Conservation (phyloP, 2,888 invertebrate species). For the Watsonalla cultraria region DNA sequence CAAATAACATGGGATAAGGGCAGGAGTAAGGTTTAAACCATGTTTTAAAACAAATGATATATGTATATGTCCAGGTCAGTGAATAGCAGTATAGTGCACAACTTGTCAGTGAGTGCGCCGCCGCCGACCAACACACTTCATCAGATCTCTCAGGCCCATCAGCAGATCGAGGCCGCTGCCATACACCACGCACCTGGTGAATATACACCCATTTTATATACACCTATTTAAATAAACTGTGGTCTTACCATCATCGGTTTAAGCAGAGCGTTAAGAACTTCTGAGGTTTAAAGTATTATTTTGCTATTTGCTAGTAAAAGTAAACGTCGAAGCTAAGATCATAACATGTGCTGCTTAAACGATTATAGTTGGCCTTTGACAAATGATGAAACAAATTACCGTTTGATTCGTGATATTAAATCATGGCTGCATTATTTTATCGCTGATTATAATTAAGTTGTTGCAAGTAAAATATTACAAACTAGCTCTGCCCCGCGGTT, state of each 20-base stretch:
- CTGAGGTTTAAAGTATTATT: too few species aligned
- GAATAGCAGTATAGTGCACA: conserved; percentile 62
- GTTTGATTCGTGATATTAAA: conserved; percentile 44
- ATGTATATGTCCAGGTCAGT: conserved; percentile 40
- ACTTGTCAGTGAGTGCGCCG: conserved; percentile 46
- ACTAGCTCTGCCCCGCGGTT: too few species aligned
- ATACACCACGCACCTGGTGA: conserved; percentile 63
- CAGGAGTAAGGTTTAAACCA: too few species aligned
- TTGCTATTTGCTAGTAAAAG: too few species aligned
- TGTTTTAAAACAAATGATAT: too few species aligned
- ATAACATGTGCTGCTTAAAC: too few species aligned
- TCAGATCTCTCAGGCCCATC: conserved; percentile 78
- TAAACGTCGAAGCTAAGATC: too few species aligned
- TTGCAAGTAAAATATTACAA: too few species aligned
- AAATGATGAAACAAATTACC: conserved; percentile 52
- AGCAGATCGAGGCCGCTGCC: conserved; percentile 68
- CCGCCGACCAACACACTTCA: conserved; percentile 71
- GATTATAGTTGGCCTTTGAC: too few species aligned
- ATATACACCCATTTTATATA: conserved; percentile 4
- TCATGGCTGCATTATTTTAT: conserved; percentile 45
- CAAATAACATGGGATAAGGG: too few species aligned
- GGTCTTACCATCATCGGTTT: background rate
- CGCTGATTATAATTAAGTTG: conserved; percentile 24
- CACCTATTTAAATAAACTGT: background rate
- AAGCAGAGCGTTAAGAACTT: too few species aligned